Evolutionary conservation across 2,888 invertebrate species (phyloP).

Genomic region (Melanostoma mellinum): DNA sequence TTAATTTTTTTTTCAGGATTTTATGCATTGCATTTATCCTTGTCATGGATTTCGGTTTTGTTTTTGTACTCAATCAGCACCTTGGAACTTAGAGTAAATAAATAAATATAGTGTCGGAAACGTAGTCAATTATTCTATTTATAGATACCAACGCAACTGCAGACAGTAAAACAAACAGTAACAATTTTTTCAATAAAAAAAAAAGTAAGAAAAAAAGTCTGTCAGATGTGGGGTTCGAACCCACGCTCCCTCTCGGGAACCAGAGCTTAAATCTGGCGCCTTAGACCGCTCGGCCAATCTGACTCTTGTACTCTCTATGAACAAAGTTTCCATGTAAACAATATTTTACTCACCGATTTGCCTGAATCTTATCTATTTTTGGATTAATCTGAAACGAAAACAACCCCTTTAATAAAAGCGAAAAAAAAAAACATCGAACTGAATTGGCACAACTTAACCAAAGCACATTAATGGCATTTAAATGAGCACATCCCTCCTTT

Average conservation of each 20-base stretch:
- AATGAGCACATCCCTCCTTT: slow-evolving; percentile 20
- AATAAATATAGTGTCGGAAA: no score
- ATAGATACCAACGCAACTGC: no score
- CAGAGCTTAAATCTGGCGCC: slow-evolving; percentile 93
- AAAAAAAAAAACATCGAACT: not conserved
- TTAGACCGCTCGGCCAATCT: slow-evolving; percentile 92
- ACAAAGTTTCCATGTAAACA: slow-evolving; percentile 2
- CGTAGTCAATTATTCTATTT: no score
- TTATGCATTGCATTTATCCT: no score
- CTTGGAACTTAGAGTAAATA: no score
- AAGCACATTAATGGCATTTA: slow-evolving; percentile 16
- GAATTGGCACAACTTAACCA: not conserved
- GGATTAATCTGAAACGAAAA: not conserved
- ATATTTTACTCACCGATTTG: not conserved
- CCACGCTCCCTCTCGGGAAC: slow-evolving; percentile 91
- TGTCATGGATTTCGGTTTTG: no score
- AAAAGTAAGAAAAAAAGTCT: slow-evolving; percentile 60
- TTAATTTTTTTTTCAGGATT: no score
- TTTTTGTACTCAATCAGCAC: no score
- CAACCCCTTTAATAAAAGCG: slow-evolving; percentile 7
- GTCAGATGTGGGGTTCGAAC: slow-evolving; percentile 92
- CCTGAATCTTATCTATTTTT: slow-evolving; percentile 17
- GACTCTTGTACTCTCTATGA: slow-evolving; percentile 79
- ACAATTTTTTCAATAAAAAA: not conserved
- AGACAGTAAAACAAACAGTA: not conserved